Evolutionary conservation across 2,113 vertebrate species (phyloP).

Genomic region (Ctenodactylus gundi): DNA sequence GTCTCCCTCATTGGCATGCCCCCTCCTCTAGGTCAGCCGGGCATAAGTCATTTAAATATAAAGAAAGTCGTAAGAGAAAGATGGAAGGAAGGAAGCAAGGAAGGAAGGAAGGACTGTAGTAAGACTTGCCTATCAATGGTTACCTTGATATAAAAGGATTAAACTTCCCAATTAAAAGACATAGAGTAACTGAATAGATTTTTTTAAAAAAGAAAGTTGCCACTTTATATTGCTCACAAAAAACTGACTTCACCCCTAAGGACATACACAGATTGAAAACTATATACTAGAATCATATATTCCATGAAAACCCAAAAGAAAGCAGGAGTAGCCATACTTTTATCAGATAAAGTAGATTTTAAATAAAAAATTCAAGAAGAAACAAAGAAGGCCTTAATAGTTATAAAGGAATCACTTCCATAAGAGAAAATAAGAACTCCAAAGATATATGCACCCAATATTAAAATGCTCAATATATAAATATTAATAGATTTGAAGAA

Average conservation of each 20-base stretch:
- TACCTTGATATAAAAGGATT: neutral
- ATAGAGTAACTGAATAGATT: neutral
- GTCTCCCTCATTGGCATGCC: too few relatives aligned
- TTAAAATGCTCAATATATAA: neutral
- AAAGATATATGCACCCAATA: neutral
- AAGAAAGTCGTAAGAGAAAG: neutral
- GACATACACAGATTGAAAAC: neutral
- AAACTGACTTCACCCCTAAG: neutral
- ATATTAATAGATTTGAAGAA: too few relatives aligned
- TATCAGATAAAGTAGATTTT: neutral
- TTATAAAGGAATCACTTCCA: neutral
- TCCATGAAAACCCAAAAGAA: too few relatives aligned
- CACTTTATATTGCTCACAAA: neutral
- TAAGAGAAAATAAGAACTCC: neutral
- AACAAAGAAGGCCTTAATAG: neutral
- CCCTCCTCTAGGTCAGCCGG: too few relatives aligned
- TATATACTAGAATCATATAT: too few relatives aligned
- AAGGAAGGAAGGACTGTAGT: neutral
- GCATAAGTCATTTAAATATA: neutral
- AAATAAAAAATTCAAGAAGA: neutral
- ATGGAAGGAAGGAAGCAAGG: neutral
- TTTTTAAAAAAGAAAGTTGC: neutral
- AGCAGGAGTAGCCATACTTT: neutral
- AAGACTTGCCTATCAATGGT: neutral
- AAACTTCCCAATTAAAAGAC: neutral